Evolutionary conservation across 2,113 vertebrate species (phyloP).

Genomic region (Mastomys natalensis): DNA sequence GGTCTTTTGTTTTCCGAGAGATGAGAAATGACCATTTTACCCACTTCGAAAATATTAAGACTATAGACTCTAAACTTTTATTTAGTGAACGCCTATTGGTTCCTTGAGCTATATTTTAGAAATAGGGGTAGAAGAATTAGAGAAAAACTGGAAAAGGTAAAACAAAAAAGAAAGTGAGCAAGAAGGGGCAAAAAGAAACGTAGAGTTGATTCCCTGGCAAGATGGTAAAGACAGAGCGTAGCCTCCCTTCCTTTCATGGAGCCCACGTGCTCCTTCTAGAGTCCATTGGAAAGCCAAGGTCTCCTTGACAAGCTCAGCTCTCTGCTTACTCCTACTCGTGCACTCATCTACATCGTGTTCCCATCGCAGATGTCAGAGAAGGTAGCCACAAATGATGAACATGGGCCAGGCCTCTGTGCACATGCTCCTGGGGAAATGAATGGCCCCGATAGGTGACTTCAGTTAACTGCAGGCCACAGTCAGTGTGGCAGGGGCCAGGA

Average conservation of each 20-base stretch:
- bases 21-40: conserved; percentile 2
- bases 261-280: not conserved
- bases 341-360: not conserved
- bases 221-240: accelerated
- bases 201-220: not conserved
- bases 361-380: not conserved
- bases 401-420: accelerated
- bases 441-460: not conserved
- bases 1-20: conserved; percentile 54
- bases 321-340: not conserved
- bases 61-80: conserved; percentile 9
- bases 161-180: not conserved
- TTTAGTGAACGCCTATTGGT: not conserved
- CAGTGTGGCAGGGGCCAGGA: not conserved
- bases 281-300: not conserved
- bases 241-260: not conserved
- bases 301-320: not conserved
- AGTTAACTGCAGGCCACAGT: not conserved
- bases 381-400: not conserved
- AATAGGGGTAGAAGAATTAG: not conserved
- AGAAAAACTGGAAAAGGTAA: not conserved
- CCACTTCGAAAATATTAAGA: conserved; percentile 39
- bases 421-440: accelerated
- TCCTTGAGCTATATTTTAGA: not conserved
- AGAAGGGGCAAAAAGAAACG: not conserved